Conservation (phyloP, 2,888 invertebrate genomes). For the Xestobium rufovillosum region DNA sequence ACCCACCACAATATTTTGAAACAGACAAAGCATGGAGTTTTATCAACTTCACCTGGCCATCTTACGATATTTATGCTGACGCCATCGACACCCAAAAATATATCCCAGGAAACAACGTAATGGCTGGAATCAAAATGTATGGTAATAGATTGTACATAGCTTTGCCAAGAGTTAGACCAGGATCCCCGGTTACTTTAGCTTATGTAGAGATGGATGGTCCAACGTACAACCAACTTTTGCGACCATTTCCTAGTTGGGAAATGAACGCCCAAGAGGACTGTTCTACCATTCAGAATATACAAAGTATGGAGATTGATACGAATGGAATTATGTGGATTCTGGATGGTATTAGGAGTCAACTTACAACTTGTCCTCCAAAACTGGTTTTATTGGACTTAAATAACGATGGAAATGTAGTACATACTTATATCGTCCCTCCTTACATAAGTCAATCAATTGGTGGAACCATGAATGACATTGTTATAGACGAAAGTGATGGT, state of each 20-base stretch:
- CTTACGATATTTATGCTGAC: slow-evolving; percentile 47
- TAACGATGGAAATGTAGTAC: slow-evolving; percentile 48
- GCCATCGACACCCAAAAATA: slow-evolving; percentile 52
- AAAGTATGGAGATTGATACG: slow-evolving; percentile 65
- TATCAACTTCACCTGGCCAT: slow-evolving; percentile 60
- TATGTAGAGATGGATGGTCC: slow-evolving; percentile 45
- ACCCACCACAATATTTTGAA: slow-evolving; percentile 45
- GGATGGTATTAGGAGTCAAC: slow-evolving; percentile 58
- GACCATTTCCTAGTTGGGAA: slow-evolving; percentile 64
- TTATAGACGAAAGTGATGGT: slow-evolving; percentile 61
- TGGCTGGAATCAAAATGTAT: slow-evolving; percentile 62
- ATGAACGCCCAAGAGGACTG: slow-evolving; percentile 53
- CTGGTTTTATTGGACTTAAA: slow-evolving; percentile 60
- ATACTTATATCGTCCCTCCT: slow-evolving; percentile 53
- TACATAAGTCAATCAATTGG: slow-evolving; percentile 50
- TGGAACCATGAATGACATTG: slow-evolving; percentile 61
- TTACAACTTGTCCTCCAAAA: slow-evolving; percentile 57
- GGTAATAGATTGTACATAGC: slow-evolving; percentile 58
- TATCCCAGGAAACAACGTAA: slow-evolving; percentile 59
- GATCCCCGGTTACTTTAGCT: slow-evolving; percentile 62
- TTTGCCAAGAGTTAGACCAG: slow-evolving; percentile 57
- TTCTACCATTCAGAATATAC: slow-evolving; percentile 61
- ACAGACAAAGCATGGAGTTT: slow-evolving; percentile 64
- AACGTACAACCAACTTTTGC: slow-evolving; percentile 49
- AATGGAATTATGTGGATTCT: slow-evolving; percentile 63